Base-by-base conservation (phyloP, 2,113 vertebrate genomes). In the Pseudorectes ferrugineus region DNA sequence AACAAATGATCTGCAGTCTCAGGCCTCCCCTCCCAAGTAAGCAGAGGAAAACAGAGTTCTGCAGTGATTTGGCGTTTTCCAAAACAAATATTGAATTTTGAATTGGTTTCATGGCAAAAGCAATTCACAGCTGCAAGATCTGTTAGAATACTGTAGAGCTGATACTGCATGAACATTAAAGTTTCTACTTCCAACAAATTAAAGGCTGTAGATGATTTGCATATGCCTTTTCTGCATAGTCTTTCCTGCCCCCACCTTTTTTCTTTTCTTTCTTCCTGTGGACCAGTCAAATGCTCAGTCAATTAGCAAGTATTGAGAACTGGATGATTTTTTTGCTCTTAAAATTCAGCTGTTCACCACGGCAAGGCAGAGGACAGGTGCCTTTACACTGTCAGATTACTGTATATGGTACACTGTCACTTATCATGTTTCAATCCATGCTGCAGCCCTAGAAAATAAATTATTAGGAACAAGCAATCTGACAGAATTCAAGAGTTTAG, bases 201-300 rank as follows among this genome's bases (percentile, higher is more conserved):
- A 66, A 88, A 80, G 20, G 13, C 33, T 85, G 25, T 10, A 45
- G 28, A 18, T 92, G 40, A 83, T 88, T 85, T 85, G 21, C 33
- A 38, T 16, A 10, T 57, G n/a, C 5, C 7, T 75, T 82, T 78
- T 81, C 52, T 63, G 9, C 17, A 18, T 42, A 74, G 15, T 58
- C 10, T 52, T 23, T 46, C 13, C 19, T 3, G 0, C 6, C 4
- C 1, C 3, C 2, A 8, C 4, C 2, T 46, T 55, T 11, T 4
- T 38, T 12, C 1, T 9, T 33, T 45, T 38, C 19, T 21, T 21
- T 13, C 12, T 72, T 62, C n/a, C 29, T 36, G 2, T 49, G 18
- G 40, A 58, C 9, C 14, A 63, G 48, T 59, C 42, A 82, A 88
- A 79, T 68, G 8, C 6, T 78, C 52, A 72, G 28, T 48, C 61